phyloP scores from a whole-genome alignment of 2,113 vertebrate species.

The Psettodes erumei region DNA sequence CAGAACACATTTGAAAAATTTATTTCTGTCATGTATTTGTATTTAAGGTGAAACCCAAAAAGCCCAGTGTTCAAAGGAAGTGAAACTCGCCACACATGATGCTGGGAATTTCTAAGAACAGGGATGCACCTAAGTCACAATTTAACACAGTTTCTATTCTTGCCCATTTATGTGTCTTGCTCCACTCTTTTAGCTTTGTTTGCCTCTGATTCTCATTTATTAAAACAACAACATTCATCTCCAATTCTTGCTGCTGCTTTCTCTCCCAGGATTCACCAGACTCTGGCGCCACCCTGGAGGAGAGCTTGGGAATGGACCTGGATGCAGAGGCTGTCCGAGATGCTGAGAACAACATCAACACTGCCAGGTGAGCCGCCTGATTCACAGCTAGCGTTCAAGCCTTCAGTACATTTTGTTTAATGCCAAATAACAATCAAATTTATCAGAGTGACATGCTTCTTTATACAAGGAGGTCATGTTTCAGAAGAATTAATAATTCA shows the following conservation, averaged over 20 bases:
- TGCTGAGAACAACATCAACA: conserved; percentile 84
- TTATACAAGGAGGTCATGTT: neutral
- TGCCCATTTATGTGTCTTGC: neutral
- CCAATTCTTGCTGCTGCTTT: neutral
- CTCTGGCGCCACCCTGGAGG: conserved; percentile 68
- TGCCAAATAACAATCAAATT: neutral
- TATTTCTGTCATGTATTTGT: neutral
- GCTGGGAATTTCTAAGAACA: neutral
- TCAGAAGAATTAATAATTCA: neutral
- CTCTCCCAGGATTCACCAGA: conserved; percentile 65
- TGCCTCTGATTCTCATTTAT: neutral
- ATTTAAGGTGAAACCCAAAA: neutral
- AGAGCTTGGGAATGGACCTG: conserved; percentile 85
- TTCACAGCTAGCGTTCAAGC: neutral
- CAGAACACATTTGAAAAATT: neutral
- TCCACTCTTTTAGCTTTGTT: neutral
- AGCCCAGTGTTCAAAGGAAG: neutral
- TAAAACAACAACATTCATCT: neutral
- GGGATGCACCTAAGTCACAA: neutral
- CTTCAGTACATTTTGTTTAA: neutral
- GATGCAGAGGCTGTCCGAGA: conserved; percentile 78
- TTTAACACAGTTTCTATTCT: conserved; percentile 10
- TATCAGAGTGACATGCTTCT: neutral
- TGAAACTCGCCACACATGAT: neutral
- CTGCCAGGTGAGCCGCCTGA: conserved; percentile 82